Base-by-base conservation (phyloP, 2,888 invertebrate genomes). In the Catocala nupta region DNA sequence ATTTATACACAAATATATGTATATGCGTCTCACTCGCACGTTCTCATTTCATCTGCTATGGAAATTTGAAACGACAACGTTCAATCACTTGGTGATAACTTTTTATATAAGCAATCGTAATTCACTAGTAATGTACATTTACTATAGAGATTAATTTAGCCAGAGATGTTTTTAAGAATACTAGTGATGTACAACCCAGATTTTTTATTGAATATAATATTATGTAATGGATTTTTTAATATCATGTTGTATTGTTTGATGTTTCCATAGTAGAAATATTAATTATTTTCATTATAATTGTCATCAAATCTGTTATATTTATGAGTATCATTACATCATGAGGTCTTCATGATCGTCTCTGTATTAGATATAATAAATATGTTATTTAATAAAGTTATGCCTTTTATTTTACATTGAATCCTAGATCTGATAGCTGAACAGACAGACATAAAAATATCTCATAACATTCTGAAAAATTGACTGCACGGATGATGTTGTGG, bases 281-380 rank as follows among this genome's bases (percentile, higher is more conserved):
- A 47, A 51, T 11, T 48, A 36, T 53, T 34, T 55, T 73, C 59
- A 50, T 68, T 71, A 68, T 75, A 68, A 72, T 71, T 70, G 69
- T 65, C 70, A 77, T 66, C 68, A 55, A 34, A 70, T 71, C 57
- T 73, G 73, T 76, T 75, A 70, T 80, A 83, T 81, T 86, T 85
- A 81, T 78, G 78, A 81, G 73, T 73, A 80, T 74, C 60, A 69
- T 75, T 78, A 78, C 74, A 69, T 71, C 67, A 55, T 60, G 71
- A 75, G 81, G 81, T 81, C 78, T 81, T 82, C 80, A 83, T 76
- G 66, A 69, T 61, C 76, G 80, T 80, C 75, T 81, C 79, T 84
- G 80, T 88, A 84, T 86, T 84, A 87, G 78, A 83, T 80, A 78
- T 84, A 85, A 84, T 80, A 80, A 84, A 79, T 84, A 84, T 85